phyloP scores from a whole-genome alignment of 2,888 invertebrate species.

The Seira musarum region DNA sequence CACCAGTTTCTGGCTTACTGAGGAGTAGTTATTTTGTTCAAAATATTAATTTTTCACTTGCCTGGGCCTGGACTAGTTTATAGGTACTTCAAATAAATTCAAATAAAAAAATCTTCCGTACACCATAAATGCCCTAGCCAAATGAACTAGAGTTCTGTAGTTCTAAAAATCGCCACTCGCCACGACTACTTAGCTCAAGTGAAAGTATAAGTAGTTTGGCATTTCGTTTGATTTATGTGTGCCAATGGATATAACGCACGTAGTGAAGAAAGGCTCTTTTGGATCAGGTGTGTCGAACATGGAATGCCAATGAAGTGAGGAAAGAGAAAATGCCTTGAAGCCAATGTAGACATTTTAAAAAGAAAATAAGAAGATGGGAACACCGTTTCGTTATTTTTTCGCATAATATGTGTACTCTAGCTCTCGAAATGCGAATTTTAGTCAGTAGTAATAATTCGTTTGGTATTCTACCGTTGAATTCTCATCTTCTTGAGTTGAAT shows the following conservation, averaged over 20 bases:
- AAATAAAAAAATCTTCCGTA: constrained; percentile 15
- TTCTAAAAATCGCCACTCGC: too few relatives aligned
- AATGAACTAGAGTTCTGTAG: too few relatives aligned
- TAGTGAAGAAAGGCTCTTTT: constrained; percentile 12
- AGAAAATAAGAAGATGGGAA: not conserved
- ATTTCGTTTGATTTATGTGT: too few relatives aligned
- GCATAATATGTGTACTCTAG: too few relatives aligned
- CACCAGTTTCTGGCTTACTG: not conserved
- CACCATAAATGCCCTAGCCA: too few relatives aligned
- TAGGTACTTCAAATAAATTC: not conserved
- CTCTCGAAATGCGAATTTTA: not conserved
- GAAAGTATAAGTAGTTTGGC: too few relatives aligned
- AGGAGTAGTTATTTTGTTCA: too few relatives aligned
- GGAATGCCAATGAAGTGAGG: constrained; percentile 14
- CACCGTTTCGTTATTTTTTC: constrained; percentile 2
- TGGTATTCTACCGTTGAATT: constrained; percentile 22
- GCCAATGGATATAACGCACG: not conserved
- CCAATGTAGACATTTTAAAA: too few relatives aligned
- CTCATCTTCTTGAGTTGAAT: not conserved
- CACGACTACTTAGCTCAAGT: too few relatives aligned
- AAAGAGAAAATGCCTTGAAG: too few relatives aligned
- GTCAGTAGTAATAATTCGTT: not conserved
- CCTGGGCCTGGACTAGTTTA: too few relatives aligned
- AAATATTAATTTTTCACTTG: too few relatives aligned
- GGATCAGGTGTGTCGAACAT: constrained; percentile 30